Conservation (phyloP, 1,140 invertebrate species). For the Chironomus tepperi region DNA sequence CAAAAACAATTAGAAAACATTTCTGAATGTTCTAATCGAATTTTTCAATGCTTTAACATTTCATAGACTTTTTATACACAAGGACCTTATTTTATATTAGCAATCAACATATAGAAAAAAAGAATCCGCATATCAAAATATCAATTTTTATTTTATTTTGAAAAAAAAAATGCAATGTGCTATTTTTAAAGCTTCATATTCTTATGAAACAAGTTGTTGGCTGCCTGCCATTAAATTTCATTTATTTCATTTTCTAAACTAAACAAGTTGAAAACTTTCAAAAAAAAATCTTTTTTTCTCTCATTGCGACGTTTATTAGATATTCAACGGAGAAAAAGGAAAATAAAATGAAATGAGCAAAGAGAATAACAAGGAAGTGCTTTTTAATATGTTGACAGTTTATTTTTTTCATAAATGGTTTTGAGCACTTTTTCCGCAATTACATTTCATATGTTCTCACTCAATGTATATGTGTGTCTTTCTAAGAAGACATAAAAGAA, state of each 20-base stretch:
- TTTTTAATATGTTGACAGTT: conserved; percentile 14
- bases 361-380: neutral
- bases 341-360: neutral
- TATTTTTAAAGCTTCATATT: neutral
- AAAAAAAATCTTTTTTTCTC: neutral
- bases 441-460: neutral
- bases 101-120: too few species aligned
- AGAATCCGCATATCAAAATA: too few species aligned
- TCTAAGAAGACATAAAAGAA: too few species aligned
- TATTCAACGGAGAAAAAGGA: neutral
- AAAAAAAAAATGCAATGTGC: too few species aligned
- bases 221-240: conserved; percentile 6
- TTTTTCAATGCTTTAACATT: too few species aligned
- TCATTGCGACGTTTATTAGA: conserved; percentile 7
- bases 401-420: neutral
- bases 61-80: too few species aligned
- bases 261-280: neutral
- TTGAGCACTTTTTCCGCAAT: neutral
- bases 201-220: conserved; percentile 7
- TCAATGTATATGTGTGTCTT: neutral
- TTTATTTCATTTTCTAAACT: conserved; percentile 10
- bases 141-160: too few species aligned
- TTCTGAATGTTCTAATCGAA: too few species aligned
- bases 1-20: too few species aligned
- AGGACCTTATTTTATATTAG: too few species aligned